phyloP scores from a whole-genome alignment of 2,797 vertebrate genomes.

The Acanthurus tractus region DNA sequence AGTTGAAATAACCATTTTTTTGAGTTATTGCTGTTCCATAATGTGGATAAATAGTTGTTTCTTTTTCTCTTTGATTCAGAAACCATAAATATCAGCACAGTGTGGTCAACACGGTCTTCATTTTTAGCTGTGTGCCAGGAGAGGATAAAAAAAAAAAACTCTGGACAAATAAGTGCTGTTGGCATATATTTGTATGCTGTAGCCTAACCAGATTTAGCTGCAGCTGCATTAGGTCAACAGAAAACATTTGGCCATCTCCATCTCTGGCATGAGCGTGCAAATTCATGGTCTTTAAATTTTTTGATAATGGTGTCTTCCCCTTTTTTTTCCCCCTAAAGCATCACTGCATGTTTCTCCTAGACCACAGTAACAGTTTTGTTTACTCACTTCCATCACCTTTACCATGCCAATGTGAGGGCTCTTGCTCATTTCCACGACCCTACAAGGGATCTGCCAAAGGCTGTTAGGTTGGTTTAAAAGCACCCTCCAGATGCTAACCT shows the following conservation, averaged over 20 bases:
- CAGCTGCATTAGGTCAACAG: slow-evolving; percentile 3
- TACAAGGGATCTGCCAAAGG: slow-evolving; percentile 15
- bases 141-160: background rate
- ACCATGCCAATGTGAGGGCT: slow-evolving; percentile 23
- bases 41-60: slow-evolving; percentile 7
- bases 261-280: background rate
- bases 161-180: background rate
- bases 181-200: slow-evolving; percentile 7
- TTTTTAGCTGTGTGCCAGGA: slow-evolving; percentile 3
- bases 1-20: slow-evolving; percentile 18
- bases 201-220: slow-evolving; percentile 7
- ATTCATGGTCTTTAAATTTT: background rate
- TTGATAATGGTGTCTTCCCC: background rate
- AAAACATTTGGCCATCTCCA: slow-evolving; percentile 16
- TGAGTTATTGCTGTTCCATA: slow-evolving; percentile 24
- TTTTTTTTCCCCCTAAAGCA: slow-evolving; percentile 6
- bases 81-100: slow-evolving; percentile 18
- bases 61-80: background rate
- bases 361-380: slow-evolving; percentile 3
- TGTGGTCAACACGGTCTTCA: background rate
- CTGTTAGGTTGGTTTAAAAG: slow-evolving; percentile 15
- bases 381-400: slow-evolving; percentile 27
- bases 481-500: slow-evolving; percentile 29
- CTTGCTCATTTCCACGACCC: slow-evolving; percentile 27
- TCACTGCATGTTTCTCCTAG: background rate